Base-by-base conservation (phyloP, 1,140 invertebrate species). In the Zaprionus vittiger region DNA sequence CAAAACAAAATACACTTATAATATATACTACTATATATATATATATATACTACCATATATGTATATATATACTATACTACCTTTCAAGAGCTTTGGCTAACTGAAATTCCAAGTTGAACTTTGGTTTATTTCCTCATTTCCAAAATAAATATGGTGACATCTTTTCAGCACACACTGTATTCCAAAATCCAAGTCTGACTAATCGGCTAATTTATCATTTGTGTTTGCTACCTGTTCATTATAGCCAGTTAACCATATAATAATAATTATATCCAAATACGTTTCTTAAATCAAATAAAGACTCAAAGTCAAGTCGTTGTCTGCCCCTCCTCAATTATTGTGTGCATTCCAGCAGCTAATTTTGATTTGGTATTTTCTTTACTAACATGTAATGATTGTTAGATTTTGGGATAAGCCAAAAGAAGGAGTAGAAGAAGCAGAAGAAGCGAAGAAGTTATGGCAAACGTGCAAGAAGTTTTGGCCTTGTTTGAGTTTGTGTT, bases 251-350 rank as follows among this genome's bases (percentile, higher is more conserved):
- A 52, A 34, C 31, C n/a, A 52, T 59, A 60, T 28, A 34, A 71
- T 75, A 71, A 75, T 75, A 64, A 75, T 64, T 44, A 57, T 22
- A 59, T 37, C 26, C 60, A 56, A 15, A 57, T 37, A 70, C 31
- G 44, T 47, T 22, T 52, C 24, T 34, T 34, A 34, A 11, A 34
- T 34, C 31, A 62, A 62, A 57, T 5, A 52, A 63, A 49, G 59
- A 57, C 38, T 44, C 59, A 75, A 75, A 71, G 73, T 71, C 60
- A 75, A 71, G 37, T 11, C 37, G 11, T 12, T 4, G 41, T 17
- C n/a, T 12, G 1, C 14, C 22, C 20, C 14, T 5, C 22, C 22
- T 26, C 22, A 56, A 31, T 56, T 56, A 31, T n/a, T 49, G 55
- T 59, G 59, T 47, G 68, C 52, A 26, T 64, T 67, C 49, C 41